Conservation (phyloP, 2,113 vertebrate species). For the Pomatostomus ruficeps region DNA sequence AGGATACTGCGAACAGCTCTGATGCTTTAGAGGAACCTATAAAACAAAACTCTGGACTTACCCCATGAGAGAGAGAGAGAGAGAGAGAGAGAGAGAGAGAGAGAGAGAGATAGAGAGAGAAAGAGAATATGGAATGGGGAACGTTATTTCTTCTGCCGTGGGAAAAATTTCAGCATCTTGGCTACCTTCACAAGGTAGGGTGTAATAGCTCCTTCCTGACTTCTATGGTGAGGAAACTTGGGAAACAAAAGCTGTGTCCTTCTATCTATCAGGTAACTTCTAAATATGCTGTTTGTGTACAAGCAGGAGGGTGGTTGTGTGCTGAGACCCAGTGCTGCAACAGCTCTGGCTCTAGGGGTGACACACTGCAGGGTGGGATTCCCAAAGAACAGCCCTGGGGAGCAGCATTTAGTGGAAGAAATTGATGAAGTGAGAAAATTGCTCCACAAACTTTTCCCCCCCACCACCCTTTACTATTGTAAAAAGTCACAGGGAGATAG, state of each 20-base stretch:
- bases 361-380: neutral
- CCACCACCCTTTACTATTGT: neutral
- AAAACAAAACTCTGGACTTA: neutral
- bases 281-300: neutral
- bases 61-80: neutral
- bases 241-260: neutral
- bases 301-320: neutral
- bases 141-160: neutral
- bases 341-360: neutral
- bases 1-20: neutral
- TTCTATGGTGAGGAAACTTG: neutral
- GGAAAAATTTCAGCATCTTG: neutral
- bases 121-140: neutral
- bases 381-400: neutral
- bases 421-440: neutral
- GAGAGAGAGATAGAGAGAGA: neutral
- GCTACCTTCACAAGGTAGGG: neutral
- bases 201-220: neutral
- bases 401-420: neutral
- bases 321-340: neutral
- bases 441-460: fast-evolving
- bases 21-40: neutral
- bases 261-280: neutral
- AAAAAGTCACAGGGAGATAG: neutral
- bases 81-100: neutral